Percentiles rank a stretch among this genome's conserved stretches.
These are phyloP conservation scores for Odocoileus hemionus DNA, from an alignment of 2,113 vertebrate genomes.

Conservation along the genomic window DNA sequence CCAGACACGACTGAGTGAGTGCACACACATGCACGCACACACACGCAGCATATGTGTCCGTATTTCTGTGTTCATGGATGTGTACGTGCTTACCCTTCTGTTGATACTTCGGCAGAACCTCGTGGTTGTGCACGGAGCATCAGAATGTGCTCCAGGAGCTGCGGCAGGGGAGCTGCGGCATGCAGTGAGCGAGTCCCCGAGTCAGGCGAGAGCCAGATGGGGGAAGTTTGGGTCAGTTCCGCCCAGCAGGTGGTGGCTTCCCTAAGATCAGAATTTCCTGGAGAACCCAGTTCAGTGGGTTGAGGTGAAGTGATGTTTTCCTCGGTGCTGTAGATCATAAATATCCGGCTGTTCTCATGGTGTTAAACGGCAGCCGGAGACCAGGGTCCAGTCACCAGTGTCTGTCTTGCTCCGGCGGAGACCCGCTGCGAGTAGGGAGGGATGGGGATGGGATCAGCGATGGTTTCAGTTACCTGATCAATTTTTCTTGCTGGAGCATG, in stretches of 20 bases:
- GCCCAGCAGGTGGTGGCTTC: not conserved
- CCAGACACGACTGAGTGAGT: not conserved
- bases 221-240: not conserved
- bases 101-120: not conserved
- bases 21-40: fast-evolving
- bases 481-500: slow-evolving; percentile 1
- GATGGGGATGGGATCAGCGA: fast-evolving
- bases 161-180: fast-evolving
- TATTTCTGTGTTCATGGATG: not conserved
- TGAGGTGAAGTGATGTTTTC: not conserved
- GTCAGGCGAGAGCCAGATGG: fast-evolving
- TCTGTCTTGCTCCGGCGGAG: not conserved
- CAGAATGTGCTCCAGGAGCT: not conserved
- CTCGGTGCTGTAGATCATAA: not conserved
- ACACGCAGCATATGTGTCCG: fast-evolving
- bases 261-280: not conserved
- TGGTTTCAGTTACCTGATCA: not conserved
- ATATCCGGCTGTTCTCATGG: not conserved
- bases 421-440: not conserved
- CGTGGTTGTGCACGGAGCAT: not conserved
- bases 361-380: not conserved
- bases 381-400: not conserved
- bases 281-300: not conserved
- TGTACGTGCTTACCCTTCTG: not conserved
- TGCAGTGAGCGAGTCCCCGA: fast-evolving